Evolutionary conservation across 2,797 vertebrate genomes (phyloP).

Genomic region (Pantherophis vulpinus): DNA sequence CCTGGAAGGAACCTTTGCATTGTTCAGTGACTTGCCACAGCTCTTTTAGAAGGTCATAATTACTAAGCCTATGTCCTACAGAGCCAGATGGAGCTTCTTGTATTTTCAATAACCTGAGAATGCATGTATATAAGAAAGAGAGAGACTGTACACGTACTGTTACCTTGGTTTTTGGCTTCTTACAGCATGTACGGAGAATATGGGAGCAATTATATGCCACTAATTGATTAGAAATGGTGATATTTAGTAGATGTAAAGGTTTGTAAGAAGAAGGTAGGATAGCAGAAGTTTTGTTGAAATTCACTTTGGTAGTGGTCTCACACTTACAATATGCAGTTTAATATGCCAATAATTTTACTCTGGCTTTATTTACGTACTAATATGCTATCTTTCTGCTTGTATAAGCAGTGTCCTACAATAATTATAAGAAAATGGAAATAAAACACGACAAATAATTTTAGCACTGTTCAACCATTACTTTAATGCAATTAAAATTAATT

Average conservation of each 20-base stretch:
- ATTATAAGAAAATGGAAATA: not conserved
- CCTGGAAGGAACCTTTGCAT: not conserved
- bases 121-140: not conserved
- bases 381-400: not conserved
- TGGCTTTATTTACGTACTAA: not conserved
- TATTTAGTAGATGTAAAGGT: no score
- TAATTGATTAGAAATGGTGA: not conserved
- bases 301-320: fast-evolving
- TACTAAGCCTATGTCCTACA: not conserved
- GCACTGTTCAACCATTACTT: not conserved
- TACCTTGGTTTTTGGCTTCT: not conserved
- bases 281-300: not conserved
- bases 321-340: fast-evolving
- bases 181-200: not conserved
- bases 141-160: not conserved
- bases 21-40: not conserved
- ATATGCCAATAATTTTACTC: not conserved
- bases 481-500: not conserved
- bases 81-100: not conserved
- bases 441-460: not conserved
- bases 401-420: not conserved
- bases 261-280: no score
- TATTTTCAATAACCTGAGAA: not conserved
- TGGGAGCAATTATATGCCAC: not conserved
- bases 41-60: not conserved